A percentile compares a stretch with the other conserved stretches of the same genome.
Evolutionary conservation across 2,888 invertebrate genomes (phyloP).

Genomic region (Gymnosoma rotundatum): DNA sequence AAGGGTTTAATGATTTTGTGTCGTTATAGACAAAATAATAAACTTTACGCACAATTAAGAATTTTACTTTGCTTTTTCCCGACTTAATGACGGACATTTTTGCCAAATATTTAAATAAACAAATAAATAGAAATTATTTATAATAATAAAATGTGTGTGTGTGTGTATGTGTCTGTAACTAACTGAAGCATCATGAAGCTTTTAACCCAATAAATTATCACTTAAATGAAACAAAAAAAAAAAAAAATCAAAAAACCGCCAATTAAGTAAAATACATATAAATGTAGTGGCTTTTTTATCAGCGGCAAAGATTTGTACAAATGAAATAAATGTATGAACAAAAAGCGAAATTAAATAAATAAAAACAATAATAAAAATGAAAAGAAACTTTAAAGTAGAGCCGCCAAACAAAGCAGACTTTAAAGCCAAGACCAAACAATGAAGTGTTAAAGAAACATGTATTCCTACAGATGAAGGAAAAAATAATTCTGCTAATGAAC

Average conservation of each 20-base stretch:
- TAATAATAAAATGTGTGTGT: slow-evolving; percentile 9
- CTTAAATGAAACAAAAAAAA: slow-evolving; percentile 62
- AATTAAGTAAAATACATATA: slow-evolving; percentile 69
- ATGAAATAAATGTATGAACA: slow-evolving; percentile 35
- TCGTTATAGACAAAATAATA: background rate
- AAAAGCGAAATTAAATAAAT: slow-evolving; percentile 37
- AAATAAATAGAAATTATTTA: slow-evolving; percentile 28
- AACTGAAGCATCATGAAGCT: slow-evolving; percentile 47
- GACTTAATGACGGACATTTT: slow-evolving; percentile 31
- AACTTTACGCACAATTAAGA: slow-evolving; percentile 41
- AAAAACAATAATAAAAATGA: background rate
- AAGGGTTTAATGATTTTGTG: background rate
- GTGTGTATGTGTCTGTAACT: background rate
- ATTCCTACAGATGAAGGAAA: background rate
- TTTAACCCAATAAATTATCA: slow-evolving; percentile 69
- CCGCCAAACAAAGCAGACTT: slow-evolving; percentile 48
- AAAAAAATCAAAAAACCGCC: slow-evolving; percentile 60
- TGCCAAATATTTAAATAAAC: slow-evolving; percentile 23
- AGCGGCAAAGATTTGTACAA: slow-evolving; percentile 70
- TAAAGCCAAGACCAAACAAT: slow-evolving; percentile 31
- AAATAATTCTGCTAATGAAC: slow-evolving; percentile 60
- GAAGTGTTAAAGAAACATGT: slow-evolving; percentile 40
- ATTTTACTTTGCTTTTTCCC: slow-evolving; percentile 49
- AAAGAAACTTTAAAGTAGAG: slow-evolving; percentile 64
- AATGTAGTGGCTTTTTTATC: slow-evolving; percentile 54